Conservation (phyloP, 2,888 invertebrate genomes). For the Chaetoderma sp. region DNA sequence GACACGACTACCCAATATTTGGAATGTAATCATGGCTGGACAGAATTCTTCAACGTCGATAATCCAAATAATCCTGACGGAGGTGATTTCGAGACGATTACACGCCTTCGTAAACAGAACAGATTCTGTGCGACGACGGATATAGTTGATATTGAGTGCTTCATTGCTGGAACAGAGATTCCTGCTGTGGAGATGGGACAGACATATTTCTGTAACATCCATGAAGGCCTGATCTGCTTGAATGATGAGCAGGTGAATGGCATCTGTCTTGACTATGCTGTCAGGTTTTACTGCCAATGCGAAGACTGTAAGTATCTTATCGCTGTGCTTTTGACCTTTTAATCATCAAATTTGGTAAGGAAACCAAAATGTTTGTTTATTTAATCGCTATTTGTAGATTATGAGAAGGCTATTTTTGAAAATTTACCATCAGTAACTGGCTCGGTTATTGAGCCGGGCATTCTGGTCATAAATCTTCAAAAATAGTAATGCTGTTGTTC, state of each 20-base stretch:
- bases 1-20: too few relatives aligned
- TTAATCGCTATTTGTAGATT: too few relatives aligned
- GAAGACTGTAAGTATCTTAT: slow-evolving; percentile 33
- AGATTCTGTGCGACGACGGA: slow-evolving; percentile 37
- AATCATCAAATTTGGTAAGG: too few relatives aligned
- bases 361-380: too few relatives aligned
- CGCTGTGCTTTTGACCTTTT: background rate
- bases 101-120: slow-evolving; percentile 44
- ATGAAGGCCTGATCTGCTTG: slow-evolving; percentile 79
- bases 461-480: too few relatives aligned
- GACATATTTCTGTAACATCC: slow-evolving; percentile 69
- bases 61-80: slow-evolving; percentile 37
- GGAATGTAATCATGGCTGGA: slow-evolving; percentile 64
- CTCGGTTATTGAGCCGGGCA: too few relatives aligned
- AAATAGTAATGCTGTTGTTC: too few relatives aligned
- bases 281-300: slow-evolving; percentile 71
- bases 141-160: slow-evolving; percentile 46
- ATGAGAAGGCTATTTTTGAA: too few relatives aligned
- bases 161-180: slow-evolving; percentile 44
- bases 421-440: too few relatives aligned
- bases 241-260: slow-evolving; percentile 46
- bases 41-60: slow-evolving; percentile 64
- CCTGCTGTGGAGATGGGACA: slow-evolving; percentile 49
- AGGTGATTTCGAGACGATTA: slow-evolving; percentile 44
- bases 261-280: slow-evolving; percentile 61